A percentile compares a stretch with the other conserved stretches of the same genome.
phyloP scores from a whole-genome alignment of 2,113 vertebrate genomes.

The Coryphaenoides rupestris region DNA sequence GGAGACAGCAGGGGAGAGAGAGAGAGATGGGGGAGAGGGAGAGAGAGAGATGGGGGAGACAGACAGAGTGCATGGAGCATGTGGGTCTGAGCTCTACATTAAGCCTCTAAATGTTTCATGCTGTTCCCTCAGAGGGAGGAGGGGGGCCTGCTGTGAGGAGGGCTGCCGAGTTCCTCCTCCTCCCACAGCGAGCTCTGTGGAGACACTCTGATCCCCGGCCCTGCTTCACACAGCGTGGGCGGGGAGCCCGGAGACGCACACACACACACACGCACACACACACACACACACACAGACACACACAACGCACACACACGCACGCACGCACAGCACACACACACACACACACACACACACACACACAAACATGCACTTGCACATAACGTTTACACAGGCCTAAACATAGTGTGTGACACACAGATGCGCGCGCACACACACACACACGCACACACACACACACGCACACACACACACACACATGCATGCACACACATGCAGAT shows the following conservation, averaged over 20 bases:
- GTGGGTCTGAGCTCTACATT: conserved; percentile 39
- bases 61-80: conserved; percentile 21
- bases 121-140: conserved; percentile 41
- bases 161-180: conserved; percentile 14
- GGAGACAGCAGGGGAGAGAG: no score
- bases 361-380: no score
- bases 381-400: no score
- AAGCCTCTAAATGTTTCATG: conserved; percentile 59
- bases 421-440: no score
- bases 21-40: no score
- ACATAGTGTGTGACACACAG: no score
- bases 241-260: neutral
- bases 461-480: no score
- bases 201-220: neutral
- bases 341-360: no score
- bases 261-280: neutral
- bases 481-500: no score
- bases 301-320: no score
- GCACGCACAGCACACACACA: no score
- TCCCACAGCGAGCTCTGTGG: neutral
- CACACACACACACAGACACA: neutral
- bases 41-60: conserved; percentile 20
- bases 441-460: no score
- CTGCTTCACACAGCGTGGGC: neutral
- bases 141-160: conserved; percentile 30